A percentile compares a stretch with the other conserved stretches of the same genome.
These are phyloP conservation scores for Hirtodrosophila cameraria DNA, from an alignment of 2,888 invertebrate genomes.

Conservation along the genomic window DNA sequence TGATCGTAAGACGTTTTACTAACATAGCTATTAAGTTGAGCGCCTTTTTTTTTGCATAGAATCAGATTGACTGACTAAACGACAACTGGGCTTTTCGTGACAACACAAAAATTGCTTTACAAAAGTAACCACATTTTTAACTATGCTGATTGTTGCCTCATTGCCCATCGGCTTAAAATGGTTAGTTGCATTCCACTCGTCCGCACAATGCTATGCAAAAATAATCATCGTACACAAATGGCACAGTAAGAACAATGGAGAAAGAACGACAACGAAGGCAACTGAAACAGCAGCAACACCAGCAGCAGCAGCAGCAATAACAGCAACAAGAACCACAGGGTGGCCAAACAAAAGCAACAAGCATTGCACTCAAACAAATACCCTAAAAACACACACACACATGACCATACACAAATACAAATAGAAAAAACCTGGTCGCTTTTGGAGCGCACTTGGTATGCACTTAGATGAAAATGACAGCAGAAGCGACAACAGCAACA, in stretches of 20 bases:
- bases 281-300: constrained; percentile 26
- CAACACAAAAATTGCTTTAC: neutral
- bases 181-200: constrained; percentile 26
- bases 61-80: too few relatives aligned
- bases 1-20: too few relatives aligned
- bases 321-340: constrained; percentile 34
- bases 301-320: constrained; percentile 27
- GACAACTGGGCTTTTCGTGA: too few relatives aligned
- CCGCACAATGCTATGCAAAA: constrained; percentile 62
- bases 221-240: constrained; percentile 64
- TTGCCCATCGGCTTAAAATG: constrained; percentile 42
- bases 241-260: constrained; percentile 34
- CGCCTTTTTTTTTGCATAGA: too few relatives aligned
- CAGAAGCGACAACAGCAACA: constrained; percentile 37
- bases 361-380: constrained; percentile 60
- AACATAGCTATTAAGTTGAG: too few relatives aligned
- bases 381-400: constrained; percentile 16
- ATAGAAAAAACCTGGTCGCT: constrained; percentile 45
- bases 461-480: constrained; percentile 72
- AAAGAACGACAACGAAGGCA: constrained; percentile 19
- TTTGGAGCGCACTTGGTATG: constrained; percentile 72
- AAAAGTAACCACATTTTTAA: constrained; percentile 11
- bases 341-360: constrained; percentile 58
- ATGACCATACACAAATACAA: neutral
- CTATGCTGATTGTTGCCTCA: constrained; percentile 33